A percentile compares a stretch with the other conserved stretches of the same genome.
Conservation (phyloP, 2,888 invertebrate genomes). For the Criorhina ranunculi region DNA sequence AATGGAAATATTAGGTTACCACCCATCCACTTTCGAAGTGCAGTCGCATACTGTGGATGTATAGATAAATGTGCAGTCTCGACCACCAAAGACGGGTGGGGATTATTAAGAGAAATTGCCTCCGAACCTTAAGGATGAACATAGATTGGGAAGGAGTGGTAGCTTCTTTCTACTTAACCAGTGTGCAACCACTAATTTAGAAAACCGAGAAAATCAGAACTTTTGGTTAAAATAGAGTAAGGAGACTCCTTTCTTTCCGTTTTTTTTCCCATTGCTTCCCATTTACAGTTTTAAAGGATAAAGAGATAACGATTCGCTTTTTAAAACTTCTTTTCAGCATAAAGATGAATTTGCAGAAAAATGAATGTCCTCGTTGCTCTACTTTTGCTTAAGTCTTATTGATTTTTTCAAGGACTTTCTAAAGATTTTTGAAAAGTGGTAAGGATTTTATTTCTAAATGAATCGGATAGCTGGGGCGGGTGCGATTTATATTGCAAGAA, state of each 20-base stretch:
- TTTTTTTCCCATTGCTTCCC: neutral
- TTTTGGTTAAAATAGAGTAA: neutral
- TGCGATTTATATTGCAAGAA: too few relatives aligned
- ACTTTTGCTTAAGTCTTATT: slow-evolving; percentile 2
- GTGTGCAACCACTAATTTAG: slow-evolving; percentile 57
- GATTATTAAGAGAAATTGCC: slow-evolving; percentile 35
- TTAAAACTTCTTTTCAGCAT: neutral
- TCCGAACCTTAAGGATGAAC: neutral
- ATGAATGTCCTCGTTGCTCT: neutral
- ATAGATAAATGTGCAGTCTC: slow-evolving; percentile 15
- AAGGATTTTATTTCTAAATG: too few relatives aligned
- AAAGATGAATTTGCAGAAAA: neutral
- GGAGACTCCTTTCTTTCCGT: neutral
- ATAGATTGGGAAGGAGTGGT: slow-evolving; percentile 10
- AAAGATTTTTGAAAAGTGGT: too few relatives aligned
- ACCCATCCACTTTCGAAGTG: slow-evolving; percentile 1
- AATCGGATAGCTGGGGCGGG: too few relatives aligned
- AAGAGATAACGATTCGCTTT: neutral
- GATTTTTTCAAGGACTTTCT: neutral
- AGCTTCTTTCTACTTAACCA: slow-evolving; percentile 27
- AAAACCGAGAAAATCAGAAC: slow-evolving; percentile 50
- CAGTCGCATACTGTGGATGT: slow-evolving; percentile 21
- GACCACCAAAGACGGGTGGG: neutral
- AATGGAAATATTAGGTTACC: slow-evolving; percentile 60
- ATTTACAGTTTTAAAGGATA: neutral